Base-by-base conservation (phyloP, 2,797 vertebrate genomes). In the Morelia viridis region DNA sequence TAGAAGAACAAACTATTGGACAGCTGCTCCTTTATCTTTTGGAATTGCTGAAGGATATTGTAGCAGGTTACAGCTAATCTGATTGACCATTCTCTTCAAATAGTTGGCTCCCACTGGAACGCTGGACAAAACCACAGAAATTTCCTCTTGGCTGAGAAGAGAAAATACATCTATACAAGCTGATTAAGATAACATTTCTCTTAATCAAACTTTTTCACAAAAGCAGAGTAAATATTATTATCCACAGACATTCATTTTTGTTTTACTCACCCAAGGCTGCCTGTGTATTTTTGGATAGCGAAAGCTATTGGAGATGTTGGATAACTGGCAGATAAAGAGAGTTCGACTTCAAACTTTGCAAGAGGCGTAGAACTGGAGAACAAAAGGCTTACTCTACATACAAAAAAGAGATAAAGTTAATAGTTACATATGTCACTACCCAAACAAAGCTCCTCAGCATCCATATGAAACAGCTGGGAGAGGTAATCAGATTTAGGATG, bases 261-360 rank as follows among this genome's bases (percentile, higher is more conserved):
- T 56, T 93, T 94, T 92, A 96, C 98, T 97, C 94, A 98, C 98
- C 96, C 76, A 4, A 95, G 94, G 1, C 95, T 96, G 89, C 98
- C 98, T 90, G 97, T 91, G 50, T 61, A 93, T 17, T 93, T 97
- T 19, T 93, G 95, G 94, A 97, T 91, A 12, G 95, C 95, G 58
- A 97, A 98, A 71, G 94, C 93, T 89, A 97, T 89, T 0, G 94
- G 94, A 46, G 94, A 58, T 53, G 93, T 91, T 13, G 98, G 97
- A 92, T 98, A 98, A 89, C n/a, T 46, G 56, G 95, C 93, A 41
- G 97, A 96, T 0, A 98, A 90, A 87, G 91, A 94, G 60, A 98
- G 90, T 76, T 92, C 93, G 94, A 98, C 64, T 89, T 97, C 97
- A 96, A 98, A 98, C 87, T 98, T 98, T 0, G 96, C 95, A 95